phyloP scores from a whole-genome alignment of 2,888 invertebrate genomes.

The Deilephila elpenor region DNA sequence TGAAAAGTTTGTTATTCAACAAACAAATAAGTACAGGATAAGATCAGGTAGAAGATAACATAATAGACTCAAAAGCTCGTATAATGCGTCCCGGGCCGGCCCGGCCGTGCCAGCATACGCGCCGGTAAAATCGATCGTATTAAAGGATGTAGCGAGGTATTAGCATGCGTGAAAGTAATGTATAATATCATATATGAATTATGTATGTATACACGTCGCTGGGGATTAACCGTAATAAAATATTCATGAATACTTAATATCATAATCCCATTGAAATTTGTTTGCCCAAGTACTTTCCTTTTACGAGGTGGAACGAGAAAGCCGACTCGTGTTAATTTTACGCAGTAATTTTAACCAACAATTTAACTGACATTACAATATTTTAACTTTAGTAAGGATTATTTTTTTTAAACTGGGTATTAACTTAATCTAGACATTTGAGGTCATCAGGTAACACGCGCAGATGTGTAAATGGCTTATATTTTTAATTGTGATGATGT shows the following conservation, averaged over 20 bases:
- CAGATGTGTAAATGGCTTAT: background rate
- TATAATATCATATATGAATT: conserved; percentile 18
- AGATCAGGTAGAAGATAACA: background rate
- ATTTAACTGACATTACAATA: background rate
- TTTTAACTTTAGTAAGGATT: background rate
- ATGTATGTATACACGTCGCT: conserved; percentile 16
- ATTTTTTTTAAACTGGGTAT: background rate
- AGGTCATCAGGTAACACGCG: background rate
- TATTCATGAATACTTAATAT: conserved; percentile 24
- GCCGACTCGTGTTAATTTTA: background rate
- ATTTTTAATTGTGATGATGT: too few relatives aligned
- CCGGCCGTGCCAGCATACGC: background rate
- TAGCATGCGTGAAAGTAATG: conserved; percentile 25
- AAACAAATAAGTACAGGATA: background rate
- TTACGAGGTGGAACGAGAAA: conserved; percentile 16
- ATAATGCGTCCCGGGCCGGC: too few relatives aligned
- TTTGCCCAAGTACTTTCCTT: conserved; percentile 16
- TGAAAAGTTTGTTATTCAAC: too few relatives aligned
- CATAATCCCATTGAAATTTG: conserved; percentile 24
- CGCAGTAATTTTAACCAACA: background rate
- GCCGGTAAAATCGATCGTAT: conserved; percentile 17
- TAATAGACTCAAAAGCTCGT: background rate
- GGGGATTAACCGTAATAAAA: conserved; percentile 19
- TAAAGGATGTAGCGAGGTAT: conserved; percentile 11
- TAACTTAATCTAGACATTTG: background rate